A percentile compares a stretch with the other conserved stretches of the same genome.
These are phyloP conservation scores for Pammene aurita DNA, from an alignment of 2,888 invertebrate genomes.

Conservation along the genomic window DNA sequence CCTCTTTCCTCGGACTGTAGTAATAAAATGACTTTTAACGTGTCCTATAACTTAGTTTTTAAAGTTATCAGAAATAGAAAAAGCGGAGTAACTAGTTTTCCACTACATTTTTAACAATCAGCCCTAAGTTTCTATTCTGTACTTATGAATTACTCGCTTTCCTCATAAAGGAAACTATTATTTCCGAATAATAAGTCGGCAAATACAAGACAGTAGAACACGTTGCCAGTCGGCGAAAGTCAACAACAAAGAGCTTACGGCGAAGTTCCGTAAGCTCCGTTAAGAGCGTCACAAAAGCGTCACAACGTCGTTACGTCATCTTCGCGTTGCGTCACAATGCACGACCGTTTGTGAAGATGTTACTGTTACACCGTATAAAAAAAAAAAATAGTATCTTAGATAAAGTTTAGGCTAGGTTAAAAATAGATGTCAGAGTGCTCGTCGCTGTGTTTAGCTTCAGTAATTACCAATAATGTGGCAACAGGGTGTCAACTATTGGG, in stretches of 20 bases:
- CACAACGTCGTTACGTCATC: slow-evolving; percentile 43
- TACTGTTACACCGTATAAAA: not conserved
- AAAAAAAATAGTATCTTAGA: no score
- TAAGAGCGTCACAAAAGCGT: slow-evolving; percentile 5
- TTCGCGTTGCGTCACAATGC: slow-evolving; percentile 42
- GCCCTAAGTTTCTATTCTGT: not conserved
- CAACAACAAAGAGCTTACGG: slow-evolving; percentile 27
- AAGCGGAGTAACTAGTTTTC: no score
- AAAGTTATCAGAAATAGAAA: no score
- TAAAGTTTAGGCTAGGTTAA: no score
- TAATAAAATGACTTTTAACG: no score
- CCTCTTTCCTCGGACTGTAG: no score
- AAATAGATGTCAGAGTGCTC: no score
- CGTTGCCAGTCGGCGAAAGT: slow-evolving; percentile 16
- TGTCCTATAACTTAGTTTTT: no score
- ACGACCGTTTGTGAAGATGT: slow-evolving; percentile 8
- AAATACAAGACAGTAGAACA: not conserved
- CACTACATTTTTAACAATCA: no score
- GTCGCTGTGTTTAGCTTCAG: no score
- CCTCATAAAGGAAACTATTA: slow-evolving; percentile 4
- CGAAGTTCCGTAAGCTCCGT: slow-evolving; percentile 19
- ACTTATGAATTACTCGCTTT: not conserved
- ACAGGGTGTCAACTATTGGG: no score
- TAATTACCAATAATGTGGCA: no score
- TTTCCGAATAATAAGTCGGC: not conserved